These are phyloP conservation scores for Piscicola geometra DNA, from an alignment of 2,888 invertebrate species.

Conservation along the genomic window DNA sequence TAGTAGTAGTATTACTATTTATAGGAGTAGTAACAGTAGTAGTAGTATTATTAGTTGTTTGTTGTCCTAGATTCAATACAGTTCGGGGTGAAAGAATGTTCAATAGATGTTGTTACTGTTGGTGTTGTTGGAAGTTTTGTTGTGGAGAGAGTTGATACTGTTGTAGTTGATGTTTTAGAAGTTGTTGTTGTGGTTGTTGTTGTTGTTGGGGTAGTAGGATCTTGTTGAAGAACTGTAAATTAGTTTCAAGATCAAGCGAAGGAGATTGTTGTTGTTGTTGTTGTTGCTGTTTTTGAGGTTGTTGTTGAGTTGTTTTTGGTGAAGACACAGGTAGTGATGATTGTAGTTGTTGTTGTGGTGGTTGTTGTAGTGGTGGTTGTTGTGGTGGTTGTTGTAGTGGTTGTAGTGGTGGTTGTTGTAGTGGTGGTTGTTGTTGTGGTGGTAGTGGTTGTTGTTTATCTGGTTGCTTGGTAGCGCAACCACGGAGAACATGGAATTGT, in stretches of 20 bases:
- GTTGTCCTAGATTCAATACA: no score
- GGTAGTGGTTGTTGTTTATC: not conserved
- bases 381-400: no score
- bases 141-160: not conserved
- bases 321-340: not conserved
- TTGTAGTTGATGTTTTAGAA: not conserved
- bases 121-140: conserved; percentile 7
- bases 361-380: not conserved
- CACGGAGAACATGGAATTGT: conserved; percentile 32
- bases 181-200: no score
- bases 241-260: no score
- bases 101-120: not conserved
- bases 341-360: not conserved
- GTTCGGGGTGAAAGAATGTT: not conserved
- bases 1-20: no score
- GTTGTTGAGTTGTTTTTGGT: not conserved
- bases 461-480: conserved; percentile 15
- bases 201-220: not conserved
- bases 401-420: no score
- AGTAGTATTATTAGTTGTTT: no score
- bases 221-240: not conserved
- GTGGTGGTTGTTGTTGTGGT: no score
- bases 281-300: not conserved
- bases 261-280: not conserved
- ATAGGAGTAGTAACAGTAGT: no score